phyloP scores from a whole-genome alignment of 2,797 vertebrate genomes.

The Picus viridis region DNA sequence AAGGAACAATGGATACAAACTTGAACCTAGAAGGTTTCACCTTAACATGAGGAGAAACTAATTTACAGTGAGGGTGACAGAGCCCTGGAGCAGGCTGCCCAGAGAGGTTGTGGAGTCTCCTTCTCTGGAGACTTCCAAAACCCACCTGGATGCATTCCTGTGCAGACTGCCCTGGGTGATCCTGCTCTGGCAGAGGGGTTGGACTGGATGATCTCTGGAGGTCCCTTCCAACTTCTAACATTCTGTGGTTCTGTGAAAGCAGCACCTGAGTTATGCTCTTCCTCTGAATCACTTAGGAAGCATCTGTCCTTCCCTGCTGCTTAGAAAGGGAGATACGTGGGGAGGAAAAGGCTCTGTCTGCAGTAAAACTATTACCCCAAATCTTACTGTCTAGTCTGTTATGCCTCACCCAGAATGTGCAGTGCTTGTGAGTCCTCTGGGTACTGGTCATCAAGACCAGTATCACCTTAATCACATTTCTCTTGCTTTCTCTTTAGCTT shows the following conservation, averaged over 20 bases:
- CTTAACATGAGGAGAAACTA: too few relatives aligned
- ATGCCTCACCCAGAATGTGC: not conserved
- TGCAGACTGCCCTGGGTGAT: too few relatives aligned
- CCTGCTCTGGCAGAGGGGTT: too few relatives aligned
- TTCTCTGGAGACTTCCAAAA: too few relatives aligned
- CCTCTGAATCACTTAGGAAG: not conserved
- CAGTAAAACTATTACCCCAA: not conserved
- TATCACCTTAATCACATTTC: not conserved
- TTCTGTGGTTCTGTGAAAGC: not conserved
- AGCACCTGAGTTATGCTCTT: not conserved
- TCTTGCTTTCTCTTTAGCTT: not conserved
- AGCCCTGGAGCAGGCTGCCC: too few relatives aligned
- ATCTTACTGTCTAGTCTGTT: not conserved
- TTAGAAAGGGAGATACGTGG: not conserved
- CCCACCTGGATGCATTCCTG: too few relatives aligned
- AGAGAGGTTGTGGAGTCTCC: too few relatives aligned
- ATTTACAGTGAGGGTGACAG: too few relatives aligned
- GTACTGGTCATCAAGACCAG: not conserved
- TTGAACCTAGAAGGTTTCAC: too few relatives aligned
- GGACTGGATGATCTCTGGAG: too few relatives aligned
- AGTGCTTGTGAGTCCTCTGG: not conserved
- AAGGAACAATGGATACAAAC: too few relatives aligned
- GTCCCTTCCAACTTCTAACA: too few relatives aligned
- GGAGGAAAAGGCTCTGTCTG: not conserved
- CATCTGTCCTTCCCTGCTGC: not conserved